A percentile compares a stretch with the other conserved stretches of the same genome.
phyloP scores from a whole-genome alignment of 2,797 vertebrate species.

The Decapterus maruadsi region DNA sequence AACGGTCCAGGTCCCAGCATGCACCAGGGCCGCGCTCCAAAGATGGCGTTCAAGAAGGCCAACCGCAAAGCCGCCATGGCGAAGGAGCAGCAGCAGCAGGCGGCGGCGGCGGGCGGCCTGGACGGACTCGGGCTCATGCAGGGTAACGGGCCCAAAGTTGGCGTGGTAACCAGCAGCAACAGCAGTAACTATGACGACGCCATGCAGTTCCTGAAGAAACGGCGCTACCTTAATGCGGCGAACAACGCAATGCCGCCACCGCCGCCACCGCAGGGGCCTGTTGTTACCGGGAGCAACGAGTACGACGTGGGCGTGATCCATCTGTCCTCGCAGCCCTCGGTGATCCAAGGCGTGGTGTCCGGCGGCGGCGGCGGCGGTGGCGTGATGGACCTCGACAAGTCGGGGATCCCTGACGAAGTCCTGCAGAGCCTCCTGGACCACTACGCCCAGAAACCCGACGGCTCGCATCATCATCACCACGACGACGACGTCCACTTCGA shows the following conservation, averaged over 20 bases:
- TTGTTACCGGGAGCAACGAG: conserved; percentile 49
- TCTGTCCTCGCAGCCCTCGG: conserved; percentile 91
- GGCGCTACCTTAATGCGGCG: conserved; percentile 94
- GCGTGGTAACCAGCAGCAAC: conserved; percentile 68
- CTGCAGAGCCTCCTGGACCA: conserved; percentile 98
- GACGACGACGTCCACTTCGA: conserved; percentile 89
- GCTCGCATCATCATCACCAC: conserved; percentile 81
- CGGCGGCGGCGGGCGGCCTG: conserved; percentile 58
- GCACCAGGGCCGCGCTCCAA: conserved; percentile 91
- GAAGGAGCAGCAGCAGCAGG: conserved; percentile 71
- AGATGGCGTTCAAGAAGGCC: conserved; percentile 95
- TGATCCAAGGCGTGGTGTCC: conserved; percentile 89
- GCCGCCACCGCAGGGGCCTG: conserved; percentile 11
- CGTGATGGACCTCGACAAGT: conserved; percentile 87
- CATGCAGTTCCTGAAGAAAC: conserved; percentile 99
- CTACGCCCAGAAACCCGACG: conserved; percentile 92
- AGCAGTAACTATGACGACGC: conserved; percentile 96
- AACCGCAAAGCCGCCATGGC: conserved; percentile 86
- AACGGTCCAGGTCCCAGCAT: conserved; percentile 85
- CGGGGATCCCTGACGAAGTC: conserved; percentile 96
- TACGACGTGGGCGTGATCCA: conserved; percentile 91
- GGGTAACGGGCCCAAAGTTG: conserved; percentile 87
- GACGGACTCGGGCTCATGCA: conserved; percentile 91
- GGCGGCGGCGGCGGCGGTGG: too few relatives aligned
- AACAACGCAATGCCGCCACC: conserved; percentile 85